Base-by-base conservation (phyloP, 2,888 invertebrate species). In the Scrobipalpa atriplicella region DNA sequence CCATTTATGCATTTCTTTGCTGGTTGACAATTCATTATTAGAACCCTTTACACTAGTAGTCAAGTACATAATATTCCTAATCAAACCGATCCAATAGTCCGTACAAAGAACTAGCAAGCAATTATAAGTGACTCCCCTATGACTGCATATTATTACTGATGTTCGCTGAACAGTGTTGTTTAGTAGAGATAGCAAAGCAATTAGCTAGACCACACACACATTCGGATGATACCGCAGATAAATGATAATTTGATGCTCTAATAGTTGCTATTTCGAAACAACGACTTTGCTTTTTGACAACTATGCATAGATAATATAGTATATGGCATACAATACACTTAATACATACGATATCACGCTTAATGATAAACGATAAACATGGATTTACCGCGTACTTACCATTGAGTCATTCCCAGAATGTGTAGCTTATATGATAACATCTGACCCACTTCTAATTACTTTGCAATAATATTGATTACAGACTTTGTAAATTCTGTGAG, bases 311-410 rank as follows among this genome's bases (percentile, higher is more conserved):
- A n/a, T n/a, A n/a, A n/a, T 29, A 29, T 5, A 29, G 5, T 29
- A 29, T 29, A 29, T 29, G 5, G 29, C 29, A 29, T 29, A 29
- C 29, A 29, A 29, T 29, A 5, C 2, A 5, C 29, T 29, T 5
- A 5, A 29, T 29, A 3, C 58, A 13, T n/a, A n/a, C 38, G 18
- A 58, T 58, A 38, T 8, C 58, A 38, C n/a, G 58, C 21, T 58
- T 58, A 29, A 3, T 10, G 21, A 58, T 58, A 38, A 58, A 29
- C 9, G 38, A 36, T 58, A 58, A 29, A 58, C 19, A 58, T 36
- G 58, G 58, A 29, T 58, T 58, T 58, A 58, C 52, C 5, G 19
- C 8, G 52, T 52, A 52, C 51, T 51, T 16, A 16, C 8, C 58
- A 29, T 38, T 29, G 36, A 29, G 16, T 38, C 9, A 38, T 29